Percentiles rank a stretch among this genome's conserved stretches.
phyloP scores from a whole-genome alignment of 2,797 vertebrate genomes.

The Phoxinus dragarum region DNA sequence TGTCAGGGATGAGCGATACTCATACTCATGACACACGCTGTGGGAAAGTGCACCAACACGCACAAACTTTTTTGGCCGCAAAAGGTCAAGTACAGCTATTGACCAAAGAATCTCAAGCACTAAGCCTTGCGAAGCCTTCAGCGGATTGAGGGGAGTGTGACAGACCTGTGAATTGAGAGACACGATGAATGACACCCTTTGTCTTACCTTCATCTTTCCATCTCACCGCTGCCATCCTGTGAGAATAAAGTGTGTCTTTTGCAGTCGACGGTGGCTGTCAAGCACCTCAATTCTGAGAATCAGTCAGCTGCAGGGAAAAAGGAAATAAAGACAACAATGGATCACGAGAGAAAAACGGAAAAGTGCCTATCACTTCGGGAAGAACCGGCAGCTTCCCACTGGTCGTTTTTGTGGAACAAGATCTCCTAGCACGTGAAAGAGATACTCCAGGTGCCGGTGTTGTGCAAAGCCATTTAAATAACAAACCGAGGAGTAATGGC shows the following conservation, averaged over 20 bases:
- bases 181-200: slow-evolving; percentile 67
- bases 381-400: slow-evolving; percentile 24
- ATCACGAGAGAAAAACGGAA: slow-evolving; percentile 48
- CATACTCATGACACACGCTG: slow-evolving; percentile 1
- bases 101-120: slow-evolving; percentile 40
- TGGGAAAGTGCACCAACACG: slow-evolving; percentile 7
- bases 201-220: slow-evolving; percentile 56
- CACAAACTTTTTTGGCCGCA: slow-evolving; percentile 15
- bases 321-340: slow-evolving; percentile 58
- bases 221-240: slow-evolving; percentile 48
- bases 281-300: slow-evolving; percentile 53
- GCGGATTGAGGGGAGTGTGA: slow-evolving; percentile 52
- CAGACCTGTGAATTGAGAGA: slow-evolving; percentile 61
- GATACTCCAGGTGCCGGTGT: neutral
- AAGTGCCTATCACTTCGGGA: slow-evolving; percentile 49
- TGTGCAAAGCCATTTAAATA: slow-evolving; percentile 45
- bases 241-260: slow-evolving; percentile 64
- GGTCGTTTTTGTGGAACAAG: neutral
- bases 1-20: neutral
- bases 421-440: slow-evolving; percentile 11
- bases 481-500: slow-evolving; percentile 32
- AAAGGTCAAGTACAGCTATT: slow-evolving; percentile 35
- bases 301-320: slow-evolving; percentile 60
- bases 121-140: slow-evolving; percentile 27
- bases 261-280: slow-evolving; percentile 54